These are phyloP conservation scores for Pimephales promelas DNA, from an alignment of 2,113 vertebrate genomes.

Conservation along the genomic window DNA sequence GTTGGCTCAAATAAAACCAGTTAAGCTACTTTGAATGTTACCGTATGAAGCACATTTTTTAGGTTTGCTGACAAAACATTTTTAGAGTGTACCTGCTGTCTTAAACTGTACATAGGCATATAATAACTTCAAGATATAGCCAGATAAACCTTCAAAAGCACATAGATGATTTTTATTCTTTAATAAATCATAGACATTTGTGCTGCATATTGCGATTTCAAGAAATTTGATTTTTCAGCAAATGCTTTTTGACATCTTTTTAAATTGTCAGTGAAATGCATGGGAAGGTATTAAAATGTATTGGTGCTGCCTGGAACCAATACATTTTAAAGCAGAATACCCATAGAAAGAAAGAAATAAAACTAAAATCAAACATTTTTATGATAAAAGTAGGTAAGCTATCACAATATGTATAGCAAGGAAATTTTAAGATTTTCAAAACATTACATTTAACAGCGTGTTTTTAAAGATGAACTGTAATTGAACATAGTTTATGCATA, in stretches of 20 bases:
- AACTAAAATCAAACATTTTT: background rate
- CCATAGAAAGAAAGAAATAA: no score
- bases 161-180: background rate
- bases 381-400: background rate
- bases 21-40: background rate
- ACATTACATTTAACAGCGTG: no score
- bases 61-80: background rate
- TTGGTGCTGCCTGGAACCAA: background rate
- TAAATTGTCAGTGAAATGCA: constrained; percentile 15
- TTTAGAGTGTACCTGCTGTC: background rate
- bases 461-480: no score
- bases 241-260: background rate
- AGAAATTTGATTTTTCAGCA: background rate
- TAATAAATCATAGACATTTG: constrained; percentile 42
- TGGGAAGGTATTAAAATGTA: constrained; percentile 7
- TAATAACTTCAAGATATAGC: background rate
- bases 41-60: background rate
- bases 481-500: no score
- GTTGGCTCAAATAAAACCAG: constrained; percentile 3
- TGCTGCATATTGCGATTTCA: background rate
- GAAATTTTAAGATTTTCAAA: no score
- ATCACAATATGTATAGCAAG: background rate
- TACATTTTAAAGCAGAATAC: no score
- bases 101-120: background rate
- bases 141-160: background rate